These are phyloP conservation scores for Cydia pomonella DNA, from an alignment of 1,140 invertebrate species.

Conservation along the genomic window DNA sequence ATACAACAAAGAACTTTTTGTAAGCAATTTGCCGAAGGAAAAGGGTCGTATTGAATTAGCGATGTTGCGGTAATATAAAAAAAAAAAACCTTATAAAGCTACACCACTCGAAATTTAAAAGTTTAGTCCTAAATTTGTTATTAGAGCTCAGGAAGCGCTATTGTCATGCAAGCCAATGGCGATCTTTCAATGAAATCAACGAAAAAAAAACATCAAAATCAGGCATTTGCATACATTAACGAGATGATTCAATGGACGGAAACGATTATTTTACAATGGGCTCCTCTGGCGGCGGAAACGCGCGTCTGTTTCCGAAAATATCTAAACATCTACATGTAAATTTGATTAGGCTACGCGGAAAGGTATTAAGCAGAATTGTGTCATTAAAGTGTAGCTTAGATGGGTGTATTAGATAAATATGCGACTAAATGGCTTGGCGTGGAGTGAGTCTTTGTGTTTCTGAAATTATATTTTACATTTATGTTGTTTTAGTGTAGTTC, in stretches of 20 bases:
- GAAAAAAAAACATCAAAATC: conserved; percentile 48
- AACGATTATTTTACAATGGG: conserved; percentile 61
- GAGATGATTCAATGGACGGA: conserved; percentile 63
- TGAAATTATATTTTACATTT: background rate
- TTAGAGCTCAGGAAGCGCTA: conserved; percentile 36
- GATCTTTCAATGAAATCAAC: conserved; percentile 47
- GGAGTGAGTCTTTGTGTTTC: background rate
- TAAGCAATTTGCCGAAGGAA: conserved; percentile 6
- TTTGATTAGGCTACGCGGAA: conserved; percentile 23
- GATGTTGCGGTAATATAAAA: background rate
- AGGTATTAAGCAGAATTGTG: background rate
- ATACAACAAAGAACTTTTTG: background rate
- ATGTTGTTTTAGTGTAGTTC: background rate
- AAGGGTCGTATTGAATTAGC: conserved; percentile 2
- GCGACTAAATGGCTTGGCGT: background rate
- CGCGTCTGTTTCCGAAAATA: conserved; percentile 41
- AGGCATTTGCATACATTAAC: conserved; percentile 49
- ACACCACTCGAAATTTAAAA: background rate
- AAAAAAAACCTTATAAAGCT: background rate
- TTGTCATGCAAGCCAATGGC: conserved; percentile 45
- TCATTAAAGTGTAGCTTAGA: background rate
- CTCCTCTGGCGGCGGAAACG: conserved; percentile 46
- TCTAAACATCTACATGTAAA: conserved; percentile 32
- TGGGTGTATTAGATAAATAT: background rate
- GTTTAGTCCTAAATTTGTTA: conserved; percentile 1